Conservation (phyloP, 2,113 vertebrate genomes). For the Larimichthys crocea region DNA sequence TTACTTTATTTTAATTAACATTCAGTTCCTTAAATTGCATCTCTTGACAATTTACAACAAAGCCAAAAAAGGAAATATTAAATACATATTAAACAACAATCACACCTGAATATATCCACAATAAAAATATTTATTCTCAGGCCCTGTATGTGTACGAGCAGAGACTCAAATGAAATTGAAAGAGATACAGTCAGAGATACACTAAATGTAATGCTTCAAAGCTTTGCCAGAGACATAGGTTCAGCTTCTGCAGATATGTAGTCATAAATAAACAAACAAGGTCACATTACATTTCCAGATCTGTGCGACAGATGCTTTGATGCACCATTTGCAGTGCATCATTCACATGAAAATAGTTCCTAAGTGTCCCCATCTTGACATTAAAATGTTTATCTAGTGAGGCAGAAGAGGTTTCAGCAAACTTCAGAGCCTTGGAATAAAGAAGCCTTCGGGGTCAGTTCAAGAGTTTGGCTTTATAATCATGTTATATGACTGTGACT, state of each 20-base stretch:
- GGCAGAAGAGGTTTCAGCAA: slow-evolving; percentile 15
- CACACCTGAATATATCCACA: not conserved
- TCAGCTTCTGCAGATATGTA: slow-evolving; percentile 14
- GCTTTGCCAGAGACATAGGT: slow-evolving; percentile 2
- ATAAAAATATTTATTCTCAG: not conserved
- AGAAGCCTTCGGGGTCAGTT: slow-evolving; percentile 27
- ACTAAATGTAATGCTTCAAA: not conserved
- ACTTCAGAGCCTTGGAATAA: slow-evolving; percentile 10
- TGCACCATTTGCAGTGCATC: slow-evolving; percentile 44
- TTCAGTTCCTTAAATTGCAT: not conserved
- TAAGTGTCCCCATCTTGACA: slow-evolving; percentile 20
- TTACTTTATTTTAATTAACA: not conserved
- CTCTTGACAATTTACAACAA: slow-evolving; percentile 2
- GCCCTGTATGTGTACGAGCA: not conserved
- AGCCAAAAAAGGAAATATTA: not conserved
- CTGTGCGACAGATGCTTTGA: slow-evolving; percentile 2
- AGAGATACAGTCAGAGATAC: not conserved
- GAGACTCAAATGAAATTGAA: not conserved
- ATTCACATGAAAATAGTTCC: slow-evolving; percentile 29
- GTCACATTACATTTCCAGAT: slow-evolving; percentile 30
- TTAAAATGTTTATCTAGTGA: slow-evolving; percentile 33
- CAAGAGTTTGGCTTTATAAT: slow-evolving; percentile 15
- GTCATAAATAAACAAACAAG: slow-evolving; percentile 13
- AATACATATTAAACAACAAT: not conserved
- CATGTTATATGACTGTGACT: slow-evolving; percentile 13